Evolutionary conservation across 2,797 vertebrate genomes (phyloP).

Genomic region (Melanotaenia parkinsoni): DNA sequence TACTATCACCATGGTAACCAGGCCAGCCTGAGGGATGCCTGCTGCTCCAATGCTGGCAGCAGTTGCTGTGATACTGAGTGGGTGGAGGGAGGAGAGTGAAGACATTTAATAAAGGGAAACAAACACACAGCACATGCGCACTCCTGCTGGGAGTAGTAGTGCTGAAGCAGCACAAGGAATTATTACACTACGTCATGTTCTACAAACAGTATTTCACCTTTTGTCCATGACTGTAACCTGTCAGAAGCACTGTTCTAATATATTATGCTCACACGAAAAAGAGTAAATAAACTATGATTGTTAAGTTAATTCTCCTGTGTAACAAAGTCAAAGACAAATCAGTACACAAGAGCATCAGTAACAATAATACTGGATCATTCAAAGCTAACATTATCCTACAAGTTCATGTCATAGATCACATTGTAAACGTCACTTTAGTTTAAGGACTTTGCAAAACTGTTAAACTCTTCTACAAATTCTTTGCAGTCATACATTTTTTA

Average conservation of each 20-base stretch:
- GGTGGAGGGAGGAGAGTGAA: slow-evolving; percentile 64
- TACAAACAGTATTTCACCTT: slow-evolving; percentile 7
- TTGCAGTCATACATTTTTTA: neutral
- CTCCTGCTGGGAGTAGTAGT: slow-evolving; percentile 39
- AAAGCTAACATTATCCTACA: neutral
- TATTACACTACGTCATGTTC: slow-evolving; percentile 7
- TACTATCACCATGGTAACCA: slow-evolving; percentile 99
- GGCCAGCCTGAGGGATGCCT: slow-evolving; percentile 96
- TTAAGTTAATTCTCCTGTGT: neutral
- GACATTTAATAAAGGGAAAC: slow-evolving; percentile 70
- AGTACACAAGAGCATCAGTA: neutral
- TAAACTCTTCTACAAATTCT: neutral
- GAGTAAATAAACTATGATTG: neutral
- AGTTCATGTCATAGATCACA: neutral
- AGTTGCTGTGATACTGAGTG: slow-evolving; percentile 94
- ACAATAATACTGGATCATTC: neutral
- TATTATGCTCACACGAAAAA: neutral
- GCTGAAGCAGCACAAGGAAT: slow-evolving; percentile 32
- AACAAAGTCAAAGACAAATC: neutral
- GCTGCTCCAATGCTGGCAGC: slow-evolving; percentile 98
- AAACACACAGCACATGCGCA: slow-evolving; percentile 60
- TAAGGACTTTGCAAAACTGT: neutral
- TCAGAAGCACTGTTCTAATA: neutral
- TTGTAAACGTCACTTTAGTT: neutral
- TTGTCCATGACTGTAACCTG: neutral